phyloP scores from a whole-genome alignment of 1,140 invertebrate species.

The Leptopilina boulardi region DNA sequence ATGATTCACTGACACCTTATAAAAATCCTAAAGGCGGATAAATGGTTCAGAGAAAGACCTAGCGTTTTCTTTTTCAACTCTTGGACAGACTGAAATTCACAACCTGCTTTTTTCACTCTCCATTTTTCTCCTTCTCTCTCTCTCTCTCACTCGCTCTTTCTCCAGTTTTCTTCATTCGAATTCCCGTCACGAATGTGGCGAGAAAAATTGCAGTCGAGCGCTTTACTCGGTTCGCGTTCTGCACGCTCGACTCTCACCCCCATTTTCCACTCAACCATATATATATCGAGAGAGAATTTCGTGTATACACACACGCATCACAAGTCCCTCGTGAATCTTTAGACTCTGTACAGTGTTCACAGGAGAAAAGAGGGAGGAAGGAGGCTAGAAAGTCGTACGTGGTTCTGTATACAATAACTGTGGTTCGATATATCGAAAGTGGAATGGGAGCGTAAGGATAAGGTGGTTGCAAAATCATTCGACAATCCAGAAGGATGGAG shows the following conservation, averaged over 20 bases:
- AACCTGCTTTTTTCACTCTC: conserved; percentile 6
- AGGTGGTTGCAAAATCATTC: conserved; percentile 22
- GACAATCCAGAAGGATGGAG: conserved; percentile 20
- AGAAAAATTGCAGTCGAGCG: conserved; percentile 77
- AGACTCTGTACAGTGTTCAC: conserved; percentile 7
- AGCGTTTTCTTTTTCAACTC: not conserved
- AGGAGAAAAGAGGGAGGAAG: not conserved
- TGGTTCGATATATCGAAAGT: conserved; percentile 3
- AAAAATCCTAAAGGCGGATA: not conserved
- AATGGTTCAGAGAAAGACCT: not conserved
- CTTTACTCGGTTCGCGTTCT: conserved; percentile 75
- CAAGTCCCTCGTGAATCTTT: conserved; percentile 25
- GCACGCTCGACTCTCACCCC: conserved; percentile 68
- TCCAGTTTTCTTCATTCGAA: conserved; percentile 68
- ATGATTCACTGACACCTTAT: not conserved
- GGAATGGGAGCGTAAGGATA: not conserved
- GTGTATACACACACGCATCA: conserved; percentile 10
- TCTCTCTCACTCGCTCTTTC: conserved; percentile 53
- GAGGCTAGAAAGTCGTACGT: conserved; percentile 16
- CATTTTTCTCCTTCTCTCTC: conserved; percentile 49
- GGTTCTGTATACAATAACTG: conserved; percentile 10
- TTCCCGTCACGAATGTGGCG: conserved; percentile 76
- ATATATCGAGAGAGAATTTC: conserved; percentile 1
- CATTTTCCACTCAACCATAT: conserved; percentile 45
- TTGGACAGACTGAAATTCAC: conserved; percentile 19